Evolutionary conservation across 2,797 vertebrate species (phyloP).

Genomic region (Bradypodion pumilum): DNA sequence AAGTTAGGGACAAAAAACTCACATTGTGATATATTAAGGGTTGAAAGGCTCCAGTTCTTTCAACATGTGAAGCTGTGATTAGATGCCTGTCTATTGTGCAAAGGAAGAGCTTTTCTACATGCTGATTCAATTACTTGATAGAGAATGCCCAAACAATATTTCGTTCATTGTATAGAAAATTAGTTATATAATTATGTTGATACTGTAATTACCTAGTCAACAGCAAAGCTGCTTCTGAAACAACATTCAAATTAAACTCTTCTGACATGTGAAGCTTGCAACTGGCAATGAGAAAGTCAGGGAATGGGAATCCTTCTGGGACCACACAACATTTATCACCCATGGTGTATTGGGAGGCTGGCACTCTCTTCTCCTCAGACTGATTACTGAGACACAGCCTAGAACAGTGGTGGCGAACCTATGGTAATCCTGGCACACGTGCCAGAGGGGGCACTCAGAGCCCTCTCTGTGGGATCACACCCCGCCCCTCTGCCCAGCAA

Average conservation of each 20-base stretch:
- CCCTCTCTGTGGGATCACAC: too few relatives aligned
- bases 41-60: neutral
- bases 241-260: slow-evolving; percentile 6
- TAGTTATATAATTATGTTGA: slow-evolving; percentile 29
- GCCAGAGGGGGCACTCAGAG: too few relatives aligned
- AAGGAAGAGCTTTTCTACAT: slow-evolving; percentile 7
- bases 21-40: neutral
- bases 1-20: neutral
- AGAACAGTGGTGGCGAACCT: too few relatives aligned
- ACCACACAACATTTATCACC: neutral
- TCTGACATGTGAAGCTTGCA: neutral
- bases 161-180: slow-evolving; percentile 10
- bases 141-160: slow-evolving; percentile 8
- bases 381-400: neutral
- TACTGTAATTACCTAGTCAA: slow-evolving; percentile 26
- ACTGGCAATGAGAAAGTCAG: neutral
- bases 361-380: neutral
- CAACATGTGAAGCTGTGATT: neutral
- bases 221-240: slow-evolving; percentile 11
- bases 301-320: neutral
- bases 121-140: slow-evolving; percentile 17
- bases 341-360: neutral
- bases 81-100: neutral
- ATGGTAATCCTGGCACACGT: too few relatives aligned
- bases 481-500: too few relatives aligned